These are phyloP conservation scores for Callionymus lyra DNA, from an alignment of 2,113 vertebrate genomes.

Conservation along the genomic window DNA sequence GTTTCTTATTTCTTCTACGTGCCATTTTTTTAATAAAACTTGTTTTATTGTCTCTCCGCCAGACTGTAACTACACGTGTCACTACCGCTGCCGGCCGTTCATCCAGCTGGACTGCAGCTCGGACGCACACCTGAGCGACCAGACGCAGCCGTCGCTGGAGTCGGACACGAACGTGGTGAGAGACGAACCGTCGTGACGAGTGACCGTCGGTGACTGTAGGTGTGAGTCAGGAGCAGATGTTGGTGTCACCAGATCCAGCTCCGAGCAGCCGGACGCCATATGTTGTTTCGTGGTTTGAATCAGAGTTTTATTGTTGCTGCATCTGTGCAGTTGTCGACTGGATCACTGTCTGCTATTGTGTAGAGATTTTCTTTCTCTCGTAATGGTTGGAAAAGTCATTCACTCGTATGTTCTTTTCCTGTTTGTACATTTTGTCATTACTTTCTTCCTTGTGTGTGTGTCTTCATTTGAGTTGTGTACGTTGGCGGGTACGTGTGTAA, in stretches of 20 bases:
- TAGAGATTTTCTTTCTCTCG: no score
- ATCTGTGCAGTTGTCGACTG: constrained; percentile 1
- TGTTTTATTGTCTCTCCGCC: constrained; percentile 3
- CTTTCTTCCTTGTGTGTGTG: no score
- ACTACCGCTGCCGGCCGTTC: constrained; percentile 83
- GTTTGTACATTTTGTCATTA: no score
- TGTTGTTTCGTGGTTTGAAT: constrained; percentile 32
- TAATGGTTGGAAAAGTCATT: no score
- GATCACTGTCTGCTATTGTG: no score
- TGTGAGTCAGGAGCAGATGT: constrained; percentile 12
- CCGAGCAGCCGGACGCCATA: constrained; percentile 17
- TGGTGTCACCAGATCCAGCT: constrained; percentile 12
- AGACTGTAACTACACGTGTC: constrained; percentile 94
- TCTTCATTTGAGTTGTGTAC: no score
- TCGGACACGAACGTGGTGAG: constrained; percentile 93
- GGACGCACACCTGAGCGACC: constrained; percentile 40
- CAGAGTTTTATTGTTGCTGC: constrained; percentile 9
- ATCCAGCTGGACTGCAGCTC: constrained; percentile 84
- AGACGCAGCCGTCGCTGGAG: constrained; percentile 58
- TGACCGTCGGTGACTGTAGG: neutral
- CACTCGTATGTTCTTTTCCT: no score
- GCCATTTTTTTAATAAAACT: no score
- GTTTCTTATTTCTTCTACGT: no score
- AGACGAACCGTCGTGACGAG: neutral
- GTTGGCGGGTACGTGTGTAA: no score